Evolutionary conservation across 1,140 invertebrate genomes (phyloP).

Genomic region (Pogonus chalceus): DNA sequence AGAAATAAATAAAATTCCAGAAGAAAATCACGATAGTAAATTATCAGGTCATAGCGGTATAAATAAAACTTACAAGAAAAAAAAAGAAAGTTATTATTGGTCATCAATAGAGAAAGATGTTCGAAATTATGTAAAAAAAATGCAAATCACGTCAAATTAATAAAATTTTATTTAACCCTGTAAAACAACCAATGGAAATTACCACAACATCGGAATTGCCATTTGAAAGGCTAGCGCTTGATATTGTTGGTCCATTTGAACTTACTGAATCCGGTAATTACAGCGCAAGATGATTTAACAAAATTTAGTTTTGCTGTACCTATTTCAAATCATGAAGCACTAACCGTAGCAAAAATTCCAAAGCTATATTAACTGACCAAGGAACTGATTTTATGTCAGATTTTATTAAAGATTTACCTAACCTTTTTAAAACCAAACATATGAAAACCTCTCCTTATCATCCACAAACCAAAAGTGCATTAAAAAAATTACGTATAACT

Average conservation of each 20-base stretch:
- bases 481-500: conserved; percentile 28
- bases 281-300: conserved; percentile 27
- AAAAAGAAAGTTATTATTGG: conserved; percentile 25
- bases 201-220: conserved; percentile 20
- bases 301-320: conserved; percentile 26
- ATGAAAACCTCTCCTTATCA: conserved; percentile 19
- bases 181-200: conserved; percentile 24
- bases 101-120: conserved; percentile 24
- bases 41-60: conserved; percentile 22
- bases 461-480: conserved; percentile 28
- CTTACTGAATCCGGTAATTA: conserved; percentile 21
- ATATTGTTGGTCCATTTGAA: conserved; percentile 15
- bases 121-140: conserved; percentile 22
- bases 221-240: conserved; percentile 20
- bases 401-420: conserved; percentile 21
- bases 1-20: conserved; percentile 14
- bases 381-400: conserved; percentile 27
- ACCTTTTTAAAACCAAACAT: conserved; percentile 23
- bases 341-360: conserved; percentile 26
- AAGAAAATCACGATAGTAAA: conserved; percentile 18
- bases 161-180: conserved; percentile 21
- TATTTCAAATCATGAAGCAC: conserved; percentile 24
- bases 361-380: conserved; percentile 28
- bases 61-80: conserved; percentile 21
- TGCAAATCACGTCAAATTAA: conserved; percentile 24